Percentiles rank a stretch among this genome's conserved stretches.
These are phyloP conservation scores for Erythrocebus patas DNA, from an alignment of 2,113 vertebrate species.

Conservation along the genomic window DNA sequence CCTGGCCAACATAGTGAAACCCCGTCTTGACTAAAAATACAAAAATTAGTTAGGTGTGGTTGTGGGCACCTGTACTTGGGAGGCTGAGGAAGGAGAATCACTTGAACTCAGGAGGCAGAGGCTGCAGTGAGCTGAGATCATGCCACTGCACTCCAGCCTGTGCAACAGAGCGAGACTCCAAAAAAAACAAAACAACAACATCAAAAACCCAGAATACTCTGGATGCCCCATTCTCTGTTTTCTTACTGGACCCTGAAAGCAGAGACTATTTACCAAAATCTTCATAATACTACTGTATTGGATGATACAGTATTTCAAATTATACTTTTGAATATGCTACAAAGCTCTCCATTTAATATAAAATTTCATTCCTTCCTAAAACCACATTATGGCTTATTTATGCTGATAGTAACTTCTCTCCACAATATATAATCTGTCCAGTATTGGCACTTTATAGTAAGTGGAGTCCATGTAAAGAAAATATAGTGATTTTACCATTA, in stretches of 20 bases:
- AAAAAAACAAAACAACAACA: too few species aligned
- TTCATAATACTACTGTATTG: not conserved
- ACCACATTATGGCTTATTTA: not conserved
- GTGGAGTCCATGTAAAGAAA: not conserved
- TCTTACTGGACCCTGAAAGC: not conserved
- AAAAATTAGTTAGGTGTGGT: too few species aligned
- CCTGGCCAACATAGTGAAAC: too few species aligned
- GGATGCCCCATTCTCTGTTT: not conserved
- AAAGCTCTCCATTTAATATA: slow-evolving; percentile 17
- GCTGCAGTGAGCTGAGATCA: too few species aligned
- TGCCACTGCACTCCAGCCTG: too few species aligned
- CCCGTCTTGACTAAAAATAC: too few species aligned
- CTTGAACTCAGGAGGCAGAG: too few species aligned
- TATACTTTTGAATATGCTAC: not conserved
- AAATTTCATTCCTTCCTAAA: not conserved
- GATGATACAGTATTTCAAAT: not conserved
- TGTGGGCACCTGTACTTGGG: too few species aligned
- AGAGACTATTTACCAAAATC: not conserved
- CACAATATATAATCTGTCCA: not conserved
- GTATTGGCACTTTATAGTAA: not conserved
- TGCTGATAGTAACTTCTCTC: not conserved
- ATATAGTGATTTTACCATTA: not conserved
- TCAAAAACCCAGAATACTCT: too few species aligned
- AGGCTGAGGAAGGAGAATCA: too few species aligned
- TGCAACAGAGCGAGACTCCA: too few species aligned